Evolutionary conservation across 2,113 vertebrate genomes (phyloP).

Genomic region (Grammomys surdaster): DNA sequence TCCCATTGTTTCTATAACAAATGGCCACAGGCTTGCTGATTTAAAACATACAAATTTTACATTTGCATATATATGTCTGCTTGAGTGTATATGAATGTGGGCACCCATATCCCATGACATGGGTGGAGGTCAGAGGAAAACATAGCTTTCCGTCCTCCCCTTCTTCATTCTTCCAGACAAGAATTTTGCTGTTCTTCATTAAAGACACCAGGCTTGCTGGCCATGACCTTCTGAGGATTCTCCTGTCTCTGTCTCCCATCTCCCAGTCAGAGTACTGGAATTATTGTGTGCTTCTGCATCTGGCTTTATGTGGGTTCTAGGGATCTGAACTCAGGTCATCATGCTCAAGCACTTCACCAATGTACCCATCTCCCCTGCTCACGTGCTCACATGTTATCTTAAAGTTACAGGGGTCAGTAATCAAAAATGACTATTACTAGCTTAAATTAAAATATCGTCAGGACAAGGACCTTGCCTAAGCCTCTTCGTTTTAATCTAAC

Average conservation of each 20-base stretch:
- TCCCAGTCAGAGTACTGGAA: not conserved
- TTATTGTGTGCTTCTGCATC: not conserved
- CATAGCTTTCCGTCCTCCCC: not conserved
- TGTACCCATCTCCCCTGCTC: too few relatives aligned
- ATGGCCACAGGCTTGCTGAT: not conserved
- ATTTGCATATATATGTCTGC: too few relatives aligned
- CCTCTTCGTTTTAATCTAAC: not conserved
- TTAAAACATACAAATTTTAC: not conserved
- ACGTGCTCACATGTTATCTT: not conserved
- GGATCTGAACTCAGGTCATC: not conserved
- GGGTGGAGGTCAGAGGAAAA: not conserved
- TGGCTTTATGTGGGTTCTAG: not conserved
- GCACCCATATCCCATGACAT: too few relatives aligned
- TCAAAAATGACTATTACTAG: not conserved
- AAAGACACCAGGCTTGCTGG: too few relatives aligned
- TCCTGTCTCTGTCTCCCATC: not conserved
- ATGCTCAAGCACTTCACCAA: not conserved
- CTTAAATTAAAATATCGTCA: not conserved
- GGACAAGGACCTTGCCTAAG: not conserved
- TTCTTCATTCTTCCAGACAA: not conserved
- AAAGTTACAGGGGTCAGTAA: not conserved
- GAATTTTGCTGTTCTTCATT: not conserved
- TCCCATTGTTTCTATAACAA: not conserved
- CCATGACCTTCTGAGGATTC: not conserved
- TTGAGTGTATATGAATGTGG: not conserved